Conservation (phyloP, 2,888 invertebrate species). For the Tipula vernalis region DNA sequence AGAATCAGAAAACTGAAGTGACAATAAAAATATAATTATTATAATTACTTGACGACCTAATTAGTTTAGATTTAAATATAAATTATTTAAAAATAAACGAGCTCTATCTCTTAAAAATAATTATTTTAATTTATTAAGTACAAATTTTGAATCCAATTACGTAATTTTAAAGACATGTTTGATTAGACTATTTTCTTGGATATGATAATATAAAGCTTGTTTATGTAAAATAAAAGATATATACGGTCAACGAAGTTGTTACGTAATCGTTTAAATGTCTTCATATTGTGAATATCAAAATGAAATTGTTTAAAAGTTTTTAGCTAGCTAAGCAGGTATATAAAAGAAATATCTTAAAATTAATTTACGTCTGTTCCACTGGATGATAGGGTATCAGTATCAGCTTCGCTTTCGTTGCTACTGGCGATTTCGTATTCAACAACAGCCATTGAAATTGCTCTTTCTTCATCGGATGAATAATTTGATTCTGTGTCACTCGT, state of each 20-base stretch:
- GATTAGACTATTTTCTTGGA: background rate
- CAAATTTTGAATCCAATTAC: background rate
- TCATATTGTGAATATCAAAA: background rate
- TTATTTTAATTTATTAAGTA: too few relatives aligned
- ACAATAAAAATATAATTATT: too few relatives aligned
- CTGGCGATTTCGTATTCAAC: conserved; percentile 43
- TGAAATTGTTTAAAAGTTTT: background rate
- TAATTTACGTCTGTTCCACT: conserved; percentile 40
- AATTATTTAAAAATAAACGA: too few relatives aligned
- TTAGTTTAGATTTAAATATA: too few relatives aligned
- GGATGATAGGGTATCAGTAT: conserved; percentile 37
- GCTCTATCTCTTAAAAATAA: too few relatives aligned
- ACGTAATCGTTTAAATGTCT: background rate
- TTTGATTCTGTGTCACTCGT: conserved; percentile 39
- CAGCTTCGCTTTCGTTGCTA: conserved; percentile 28
- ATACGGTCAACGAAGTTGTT: background rate
- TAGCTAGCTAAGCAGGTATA: background rate
- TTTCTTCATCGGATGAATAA: conserved; percentile 18
- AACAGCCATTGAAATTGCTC: conserved; percentile 23
- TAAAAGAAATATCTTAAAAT: background rate
- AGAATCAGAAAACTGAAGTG: too few relatives aligned
- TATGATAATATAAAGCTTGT: background rate
- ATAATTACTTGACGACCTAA: too few relatives aligned
- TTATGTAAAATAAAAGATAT: background rate
- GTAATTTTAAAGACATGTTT: background rate